A percentile compares a stretch with the other conserved stretches of the same genome.
These are phyloP conservation scores for Astyanax mexicanus DNA, from an alignment of 2,797 vertebrate genomes.

Conservation along the genomic window DNA sequence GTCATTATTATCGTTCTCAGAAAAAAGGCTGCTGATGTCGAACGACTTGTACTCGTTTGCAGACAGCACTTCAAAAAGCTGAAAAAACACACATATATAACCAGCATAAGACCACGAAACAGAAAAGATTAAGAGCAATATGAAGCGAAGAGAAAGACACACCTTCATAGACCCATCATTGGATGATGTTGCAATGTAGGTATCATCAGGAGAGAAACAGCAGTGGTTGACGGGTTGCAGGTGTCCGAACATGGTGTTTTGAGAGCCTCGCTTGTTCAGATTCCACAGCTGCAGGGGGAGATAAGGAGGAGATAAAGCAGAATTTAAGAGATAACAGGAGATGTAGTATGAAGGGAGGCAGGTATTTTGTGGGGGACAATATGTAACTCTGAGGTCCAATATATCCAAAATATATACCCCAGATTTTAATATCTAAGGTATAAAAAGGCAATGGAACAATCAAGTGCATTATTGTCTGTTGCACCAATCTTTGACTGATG, in stretches of 20 bases:
- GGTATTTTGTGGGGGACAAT: neutral
- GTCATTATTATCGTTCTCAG: conserved; percentile 78
- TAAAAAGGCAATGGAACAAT: no score
- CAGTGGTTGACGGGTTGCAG: conserved; percentile 89
- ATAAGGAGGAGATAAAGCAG: neutral
- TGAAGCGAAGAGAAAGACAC: neutral
- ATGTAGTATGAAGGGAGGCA: neutral
- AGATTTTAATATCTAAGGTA: no score
- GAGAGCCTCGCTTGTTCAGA: conserved; percentile 83
- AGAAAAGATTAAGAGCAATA: neutral
- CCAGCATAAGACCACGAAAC: neutral
- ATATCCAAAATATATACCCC: no score
- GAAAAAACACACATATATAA: conserved; percentile 27
- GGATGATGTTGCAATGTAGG: conserved; percentile 89
- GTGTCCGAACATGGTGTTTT: conserved; percentile 95
- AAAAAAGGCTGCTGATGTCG: conserved; percentile 77
- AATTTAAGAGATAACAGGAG: neutral
- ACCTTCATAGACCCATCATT: conserved; percentile 94
- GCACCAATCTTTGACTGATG: no score
- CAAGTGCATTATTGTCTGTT: no score
- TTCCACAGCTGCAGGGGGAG: conserved; percentile 86
- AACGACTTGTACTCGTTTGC: conserved; percentile 89
- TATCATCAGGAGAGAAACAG: conserved; percentile 92
- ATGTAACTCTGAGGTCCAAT: no score
- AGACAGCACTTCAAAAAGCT: conserved; percentile 87